Conservation (phyloP, 2,888 invertebrate species). For the Dasysyrphus albostriatus region DNA sequence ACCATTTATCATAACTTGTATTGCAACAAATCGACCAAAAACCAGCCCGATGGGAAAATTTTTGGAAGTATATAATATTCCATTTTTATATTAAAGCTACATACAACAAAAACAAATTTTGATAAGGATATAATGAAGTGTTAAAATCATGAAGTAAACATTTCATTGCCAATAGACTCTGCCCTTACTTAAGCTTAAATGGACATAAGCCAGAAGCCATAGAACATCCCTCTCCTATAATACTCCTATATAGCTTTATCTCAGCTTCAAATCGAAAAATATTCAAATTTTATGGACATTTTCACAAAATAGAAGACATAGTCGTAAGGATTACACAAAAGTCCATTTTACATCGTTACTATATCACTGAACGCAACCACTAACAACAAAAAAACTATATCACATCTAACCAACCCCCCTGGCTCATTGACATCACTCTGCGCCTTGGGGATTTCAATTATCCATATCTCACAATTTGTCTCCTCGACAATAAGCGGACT, state of each 20-base stretch:
- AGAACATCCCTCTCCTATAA: not conserved
- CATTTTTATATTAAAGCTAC: not conserved
- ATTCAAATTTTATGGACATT: slow-evolving; percentile 71
- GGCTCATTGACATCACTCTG: too few relatives aligned
- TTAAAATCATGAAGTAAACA: slow-evolving; percentile 71
- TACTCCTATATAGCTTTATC: not conserved
- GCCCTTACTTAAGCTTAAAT: slow-evolving; percentile 17
- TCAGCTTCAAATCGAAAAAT: slow-evolving; percentile 40
- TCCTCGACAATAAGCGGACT: slow-evolving; percentile 54
- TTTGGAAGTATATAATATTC: not conserved
- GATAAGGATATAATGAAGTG: slow-evolving; percentile 73
- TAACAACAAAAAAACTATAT: slow-evolving; percentile 45
- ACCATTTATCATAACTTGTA: not conserved
- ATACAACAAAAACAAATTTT: slow-evolving; percentile 40
- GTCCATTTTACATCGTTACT: slow-evolving; percentile 67
- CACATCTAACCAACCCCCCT: not conserved
- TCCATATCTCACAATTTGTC: slow-evolving; percentile 74
- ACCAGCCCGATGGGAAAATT: not conserved
- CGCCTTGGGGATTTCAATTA: slow-evolving; percentile 73
- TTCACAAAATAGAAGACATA: slow-evolving; percentile 65
- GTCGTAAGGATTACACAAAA: slow-evolving; percentile 71
- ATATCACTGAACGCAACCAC: slow-evolving; percentile 43
- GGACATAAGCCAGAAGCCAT: slow-evolving; percentile 25
- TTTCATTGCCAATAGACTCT: slow-evolving; percentile 60
- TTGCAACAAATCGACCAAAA: not conserved